phyloP scores from a whole-genome alignment of 92 coral and sea anemone genomes.

The Montipora capitata region DNA sequence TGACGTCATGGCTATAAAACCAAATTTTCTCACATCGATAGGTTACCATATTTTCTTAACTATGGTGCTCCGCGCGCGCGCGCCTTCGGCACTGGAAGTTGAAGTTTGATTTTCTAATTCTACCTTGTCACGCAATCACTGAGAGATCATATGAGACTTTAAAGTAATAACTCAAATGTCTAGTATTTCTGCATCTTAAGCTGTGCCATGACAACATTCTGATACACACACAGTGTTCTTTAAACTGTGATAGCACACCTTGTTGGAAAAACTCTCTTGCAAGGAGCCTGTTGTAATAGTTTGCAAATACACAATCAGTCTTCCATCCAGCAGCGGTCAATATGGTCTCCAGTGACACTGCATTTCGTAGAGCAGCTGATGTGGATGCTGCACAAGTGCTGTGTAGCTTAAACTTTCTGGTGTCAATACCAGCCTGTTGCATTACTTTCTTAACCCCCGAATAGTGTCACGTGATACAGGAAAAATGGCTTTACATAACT shows the following conservation, averaged over 20 bases:
- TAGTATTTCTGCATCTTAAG: too few relatives aligned
- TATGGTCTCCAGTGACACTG: not conserved
- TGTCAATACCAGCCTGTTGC: slow-evolving; percentile 2
- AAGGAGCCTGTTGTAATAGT: slow-evolving; percentile 29
- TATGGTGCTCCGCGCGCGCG: too few relatives aligned
- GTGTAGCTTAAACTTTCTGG: slow-evolving; percentile 13
- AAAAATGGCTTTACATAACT: slow-evolving; percentile 8
- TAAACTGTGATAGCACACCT: not conserved
- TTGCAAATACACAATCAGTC: slow-evolving; percentile 40
- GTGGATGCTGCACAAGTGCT: slow-evolving; percentile 60
- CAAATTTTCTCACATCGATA: too few relatives aligned
- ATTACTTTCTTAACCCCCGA: not conserved
- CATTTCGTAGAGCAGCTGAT: slow-evolving; percentile 27
- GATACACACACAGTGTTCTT: too few relatives aligned
- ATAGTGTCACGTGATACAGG: not conserved
- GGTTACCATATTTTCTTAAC: too few relatives aligned
- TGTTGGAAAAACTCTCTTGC: not conserved
- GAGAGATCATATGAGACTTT: too few relatives aligned
- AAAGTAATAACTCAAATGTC: too few relatives aligned
- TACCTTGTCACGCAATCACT: too few relatives aligned
- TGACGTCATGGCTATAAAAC: too few relatives aligned
- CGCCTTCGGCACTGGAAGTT: too few relatives aligned
- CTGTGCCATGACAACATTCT: too few relatives aligned
- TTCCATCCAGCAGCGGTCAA: slow-evolving; percentile 1
- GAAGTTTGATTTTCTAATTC: too few relatives aligned